A percentile compares a stretch with the other conserved stretches of the same genome.
phyloP scores from a whole-genome alignment of 2,888 invertebrate genomes.

The Acronicta aceris region DNA sequence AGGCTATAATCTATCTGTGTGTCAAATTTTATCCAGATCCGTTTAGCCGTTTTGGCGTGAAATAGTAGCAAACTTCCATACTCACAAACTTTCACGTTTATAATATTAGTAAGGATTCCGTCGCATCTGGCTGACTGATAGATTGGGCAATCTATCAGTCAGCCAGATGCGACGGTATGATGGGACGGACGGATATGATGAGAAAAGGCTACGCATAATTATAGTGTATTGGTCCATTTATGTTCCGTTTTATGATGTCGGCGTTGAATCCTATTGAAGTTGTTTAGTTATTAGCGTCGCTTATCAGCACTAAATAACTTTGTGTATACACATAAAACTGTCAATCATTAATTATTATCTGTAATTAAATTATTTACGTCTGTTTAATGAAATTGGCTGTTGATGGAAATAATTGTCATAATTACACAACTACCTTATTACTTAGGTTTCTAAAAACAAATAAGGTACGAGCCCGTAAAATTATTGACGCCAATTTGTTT shows the following conservation, averaged over 20 bases:
- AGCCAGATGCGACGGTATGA: no score
- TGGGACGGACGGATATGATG: no score
- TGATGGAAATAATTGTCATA: background rate
- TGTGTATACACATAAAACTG: conserved; percentile 5
- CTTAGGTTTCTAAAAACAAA: background rate
- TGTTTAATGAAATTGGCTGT: background rate
- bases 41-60: no score
- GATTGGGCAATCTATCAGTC: no score
- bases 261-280: background rate
- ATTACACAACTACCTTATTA: background rate
- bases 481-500: background rate
- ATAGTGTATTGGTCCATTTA: conserved; percentile 1
- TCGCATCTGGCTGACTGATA: no score
- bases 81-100: no score
- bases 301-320: conserved; percentile 2
- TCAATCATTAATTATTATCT: conserved; percentile 2
- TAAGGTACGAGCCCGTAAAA: background rate
- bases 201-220: no score
- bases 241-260: background rate
- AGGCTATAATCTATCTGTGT: no score
- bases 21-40: no score
- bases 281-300: background rate
- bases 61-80: no score
- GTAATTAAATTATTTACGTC: conserved; percentile 6
- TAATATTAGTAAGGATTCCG: no score